Evolutionary conservation across 2,888 invertebrate genomes (phyloP).

Genomic region (Drosophila multiciliata): DNA sequence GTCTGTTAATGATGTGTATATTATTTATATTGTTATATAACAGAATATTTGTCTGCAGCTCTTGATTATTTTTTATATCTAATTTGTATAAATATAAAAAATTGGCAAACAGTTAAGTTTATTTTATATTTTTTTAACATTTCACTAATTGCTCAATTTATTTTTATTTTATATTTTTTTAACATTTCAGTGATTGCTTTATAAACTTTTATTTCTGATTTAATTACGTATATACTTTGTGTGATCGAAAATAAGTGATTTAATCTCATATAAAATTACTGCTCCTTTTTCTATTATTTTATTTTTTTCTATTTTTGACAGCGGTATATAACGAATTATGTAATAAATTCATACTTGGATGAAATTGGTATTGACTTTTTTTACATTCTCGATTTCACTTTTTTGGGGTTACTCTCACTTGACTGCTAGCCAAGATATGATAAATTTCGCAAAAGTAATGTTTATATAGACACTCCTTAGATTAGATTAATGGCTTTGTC

Average conservation of each 20-base stretch:
- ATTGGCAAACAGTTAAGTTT: neutral
- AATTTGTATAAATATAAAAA: neutral
- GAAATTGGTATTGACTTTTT: neutral
- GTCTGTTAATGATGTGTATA: constrained; percentile 16
- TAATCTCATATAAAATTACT: neutral
- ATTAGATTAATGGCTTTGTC: constrained; percentile 38
- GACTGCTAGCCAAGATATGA: constrained; percentile 7
- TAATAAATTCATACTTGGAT: neutral
- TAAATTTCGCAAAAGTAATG: constrained; percentile 20
- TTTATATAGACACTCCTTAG: constrained; percentile 31
- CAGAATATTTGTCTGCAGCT: neutral
- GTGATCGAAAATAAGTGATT: neutral
- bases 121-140: neutral
- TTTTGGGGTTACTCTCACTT: neutral
- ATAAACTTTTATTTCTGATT: neutral
- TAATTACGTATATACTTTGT: neutral
- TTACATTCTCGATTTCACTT: neutral
- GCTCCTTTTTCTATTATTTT: neutral
- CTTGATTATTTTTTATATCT: neutral
- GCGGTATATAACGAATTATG: neutral
- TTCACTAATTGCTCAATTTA: neutral
- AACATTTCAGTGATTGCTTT: neutral
- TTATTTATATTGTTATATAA: neutral
- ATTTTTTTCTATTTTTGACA: neutral
- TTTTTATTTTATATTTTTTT: neutral